phyloP scores from a whole-genome alignment of 2,797 vertebrate genomes.

The Myripristis jacobus region DNA sequence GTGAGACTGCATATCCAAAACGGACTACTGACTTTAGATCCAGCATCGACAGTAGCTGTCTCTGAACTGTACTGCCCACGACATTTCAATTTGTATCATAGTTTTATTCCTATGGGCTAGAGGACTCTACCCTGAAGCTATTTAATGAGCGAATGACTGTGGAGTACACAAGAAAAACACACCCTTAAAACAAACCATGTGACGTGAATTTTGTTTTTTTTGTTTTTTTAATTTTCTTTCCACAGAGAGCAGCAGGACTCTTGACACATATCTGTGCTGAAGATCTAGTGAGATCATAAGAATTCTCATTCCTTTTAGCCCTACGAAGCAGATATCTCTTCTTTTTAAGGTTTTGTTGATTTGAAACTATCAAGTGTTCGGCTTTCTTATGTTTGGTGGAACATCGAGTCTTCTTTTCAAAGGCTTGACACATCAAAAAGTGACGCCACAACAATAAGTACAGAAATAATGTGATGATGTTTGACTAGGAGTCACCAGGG shows the following conservation, averaged over 20 bases:
- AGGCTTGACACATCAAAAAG: slow-evolving; percentile 61
- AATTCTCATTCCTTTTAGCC: slow-evolving; percentile 80
- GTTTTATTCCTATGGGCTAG: slow-evolving; percentile 72
- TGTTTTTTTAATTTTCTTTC: slow-evolving; percentile 70
- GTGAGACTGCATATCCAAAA: slow-evolving; percentile 60
- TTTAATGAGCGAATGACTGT: slow-evolving; percentile 75
- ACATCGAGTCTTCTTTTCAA: slow-evolving; percentile 65
- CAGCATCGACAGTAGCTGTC: slow-evolving; percentile 69
- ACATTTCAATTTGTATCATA: slow-evolving; percentile 79
- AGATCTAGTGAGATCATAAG: slow-evolving; percentile 75
- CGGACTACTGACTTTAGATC: slow-evolving; percentile 67
- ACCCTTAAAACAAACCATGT: slow-evolving; percentile 69
- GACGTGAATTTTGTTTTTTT: slow-evolving; percentile 79
- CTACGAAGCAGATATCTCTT: slow-evolving; percentile 71
- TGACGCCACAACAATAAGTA: slow-evolving; percentile 62
- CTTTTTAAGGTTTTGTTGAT: slow-evolving; percentile 59
- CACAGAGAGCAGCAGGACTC: slow-evolving; percentile 70
- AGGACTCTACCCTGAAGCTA: slow-evolving; percentile 71
- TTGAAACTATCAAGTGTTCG: slow-evolving; percentile 72
- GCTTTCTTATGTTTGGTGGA: slow-evolving; percentile 71
- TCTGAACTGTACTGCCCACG: slow-evolving; percentile 73
- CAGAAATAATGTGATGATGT: slow-evolving; percentile 64
- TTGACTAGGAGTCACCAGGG: slow-evolving; percentile 61
- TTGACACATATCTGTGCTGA: slow-evolving; percentile 78
- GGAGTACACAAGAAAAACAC: slow-evolving; percentile 63